phyloP scores from a whole-genome alignment of 2,113 vertebrate species.

The Cariama cristata region DNA sequence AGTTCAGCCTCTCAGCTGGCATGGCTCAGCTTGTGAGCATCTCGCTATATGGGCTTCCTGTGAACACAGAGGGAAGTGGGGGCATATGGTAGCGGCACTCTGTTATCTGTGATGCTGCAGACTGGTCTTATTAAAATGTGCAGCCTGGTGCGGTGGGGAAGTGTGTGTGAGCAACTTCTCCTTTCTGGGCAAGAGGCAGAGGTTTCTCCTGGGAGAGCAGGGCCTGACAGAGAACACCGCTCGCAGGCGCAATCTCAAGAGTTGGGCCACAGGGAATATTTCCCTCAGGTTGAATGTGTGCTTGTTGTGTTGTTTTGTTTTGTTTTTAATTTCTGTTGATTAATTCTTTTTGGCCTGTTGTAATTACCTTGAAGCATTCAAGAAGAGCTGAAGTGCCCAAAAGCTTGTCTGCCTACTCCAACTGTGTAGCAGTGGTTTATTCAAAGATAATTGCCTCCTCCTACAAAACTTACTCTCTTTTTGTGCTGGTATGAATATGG shows the following conservation, averaged over 20 bases:
- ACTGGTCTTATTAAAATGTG: background rate
- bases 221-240: background rate
- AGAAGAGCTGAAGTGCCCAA: background rate
- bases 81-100: background rate
- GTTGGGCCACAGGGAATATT: background rate
- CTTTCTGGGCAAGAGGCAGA: background rate
- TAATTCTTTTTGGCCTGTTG: background rate
- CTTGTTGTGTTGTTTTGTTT: background rate
- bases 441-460: background rate
- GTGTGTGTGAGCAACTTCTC: background rate
- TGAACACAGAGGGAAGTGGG: rapidly evolving
- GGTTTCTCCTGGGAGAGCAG: background rate
- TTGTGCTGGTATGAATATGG: background rate
- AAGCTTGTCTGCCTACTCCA: background rate
- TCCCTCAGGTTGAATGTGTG: rapidly evolving
- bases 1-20: background rate
- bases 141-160: background rate
- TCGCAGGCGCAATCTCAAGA: background rate
- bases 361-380: background rate
- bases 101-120: background rate
- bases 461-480: background rate
- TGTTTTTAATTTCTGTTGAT: background rate
- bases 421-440: background rate
- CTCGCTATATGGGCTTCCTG: rapidly evolving
- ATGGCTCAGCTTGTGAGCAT: rapidly evolving